These are phyloP conservation scores for Orthochromis indermauri DNA, from an alignment of 2,113 vertebrate genomes.

Conservation along the genomic window DNA sequence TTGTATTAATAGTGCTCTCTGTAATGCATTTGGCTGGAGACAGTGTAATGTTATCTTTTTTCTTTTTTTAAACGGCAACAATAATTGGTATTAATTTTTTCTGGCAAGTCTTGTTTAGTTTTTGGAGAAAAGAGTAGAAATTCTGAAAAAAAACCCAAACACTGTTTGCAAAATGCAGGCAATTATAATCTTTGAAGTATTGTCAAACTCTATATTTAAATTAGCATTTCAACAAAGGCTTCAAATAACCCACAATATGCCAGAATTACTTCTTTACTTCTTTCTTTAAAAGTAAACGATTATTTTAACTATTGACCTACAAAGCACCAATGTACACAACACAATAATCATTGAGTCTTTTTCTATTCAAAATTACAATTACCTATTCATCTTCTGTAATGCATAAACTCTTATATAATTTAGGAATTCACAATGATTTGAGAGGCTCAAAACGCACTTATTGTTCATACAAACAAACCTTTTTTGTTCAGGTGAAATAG, in stretches of 20 bases:
- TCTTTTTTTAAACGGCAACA: constrained; percentile 11
- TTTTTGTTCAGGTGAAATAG: background rate
- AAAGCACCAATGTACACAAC: background rate
- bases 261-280: background rate
- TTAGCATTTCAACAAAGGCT: background rate
- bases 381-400: background rate
- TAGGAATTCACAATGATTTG: background rate
- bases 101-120: constrained; percentile 21
- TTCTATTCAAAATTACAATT: background rate
- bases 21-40: constrained; percentile 49
- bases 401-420: background rate
- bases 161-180: background rate
- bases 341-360: background rate
- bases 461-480: background rate
- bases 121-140: background rate
- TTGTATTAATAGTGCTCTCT: constrained; percentile 52
- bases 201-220: background rate
- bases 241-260: background rate
- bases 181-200: background rate
- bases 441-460: background rate
- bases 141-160: background rate
- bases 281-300: background rate
- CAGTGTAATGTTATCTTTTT: constrained; percentile 5
- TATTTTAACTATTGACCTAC: background rate
- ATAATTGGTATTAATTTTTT: constrained; percentile 54